Evolutionary conservation across 2,888 invertebrate genomes (phyloP), one percentile per base, ranked within the genome.

Genomic region (Metacarcinus magister): DNA sequence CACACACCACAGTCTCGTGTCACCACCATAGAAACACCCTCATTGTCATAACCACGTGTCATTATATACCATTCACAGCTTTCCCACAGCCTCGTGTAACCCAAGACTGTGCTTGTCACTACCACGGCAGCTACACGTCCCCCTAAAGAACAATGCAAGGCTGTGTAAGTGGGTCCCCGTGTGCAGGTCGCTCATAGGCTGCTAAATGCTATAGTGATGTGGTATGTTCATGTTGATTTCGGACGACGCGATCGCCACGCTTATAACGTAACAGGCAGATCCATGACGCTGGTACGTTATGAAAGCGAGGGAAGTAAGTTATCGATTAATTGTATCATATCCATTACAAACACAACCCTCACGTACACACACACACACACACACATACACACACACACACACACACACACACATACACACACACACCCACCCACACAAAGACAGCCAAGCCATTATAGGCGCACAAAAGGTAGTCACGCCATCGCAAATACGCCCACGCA

Each of bases 371-470:
- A 48, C 43, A 23, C 13, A 23, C 13, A 46, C 92, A 46, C n/a
- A 46, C 48, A 23, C 48, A 5, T 46, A 48, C 92, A 46, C 48
- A 54, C 92, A 28, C 92, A 44, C 39, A 23, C 44, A 92, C 48
- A 92, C 46, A 44, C 92, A 46, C 92, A 92, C 23, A 89, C 39
- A 89, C 89, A 89, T 16, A 32, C 32, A 89, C 43, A 89, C 28
- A 54, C 54, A 54, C 54, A 54, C 54, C 7, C 54, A 54, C 54
- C 7, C 54, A 54, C 54, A 54, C 54, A 82, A 28, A 28, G 10
- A 82, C 82, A 82, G 8, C 10, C 54, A 54, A 10, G 54, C 54
- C 13, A 16, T 54, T 46, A 4, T 54, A 10, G 54, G 0, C 54
- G n/a, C n/a, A 54, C 54, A 54, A 54, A 54, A 54, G 54, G 16